Base-by-base conservation (phyloP, 64 coral and sea anemone genomes). In the Montipora cactus region DNA sequence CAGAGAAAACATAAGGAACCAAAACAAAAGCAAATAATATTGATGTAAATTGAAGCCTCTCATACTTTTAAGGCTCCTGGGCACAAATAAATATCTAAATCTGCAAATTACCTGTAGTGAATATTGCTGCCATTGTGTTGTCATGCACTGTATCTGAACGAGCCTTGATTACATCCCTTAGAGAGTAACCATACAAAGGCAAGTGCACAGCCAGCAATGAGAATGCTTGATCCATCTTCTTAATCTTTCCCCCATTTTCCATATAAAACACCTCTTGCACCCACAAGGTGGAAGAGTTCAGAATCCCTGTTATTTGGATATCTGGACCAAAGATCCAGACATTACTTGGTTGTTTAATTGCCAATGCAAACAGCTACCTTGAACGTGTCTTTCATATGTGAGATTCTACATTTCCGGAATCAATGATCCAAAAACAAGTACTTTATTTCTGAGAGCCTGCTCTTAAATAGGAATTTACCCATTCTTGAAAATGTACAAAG, bases 81-180 rank as follows among this genome's bases (percentile, higher is more conserved):
- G 52, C 3, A 55, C 0, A 55, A 55, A 55, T 55, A 55, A 55
- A 55, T 55, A 55, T 55, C 0, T 55, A 55, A 55, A 55, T 5
- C 52, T 55, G 9, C 52, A 0, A 2, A 55, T 55, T 55, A 87
- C 83, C 83, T 14, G 49, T 87, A 14, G 83, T 87, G 66, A 87
- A 87, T 12, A 87, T 70, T 3, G 58, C 83, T 28, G 83, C 83
- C 83, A 87, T 67, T 23, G 22, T 46, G 16, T 88, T 88, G 22
- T 76, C 66, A 52, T 88, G 85, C 3, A 88, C 8, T 9, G 69
- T 87, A 21, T 25, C 18, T 19, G 51, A 5, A 2, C 74, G 47
- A 22, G 85, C 45, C 66, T 75, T 75, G 4, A 88, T 22, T 2
- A 88, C 85, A 15, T 88, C 47, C 4, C 69, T 20, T 37, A 75